phyloP scores from a whole-genome alignment of 2,888 invertebrate species.

The Siphonodentalium dalli region DNA sequence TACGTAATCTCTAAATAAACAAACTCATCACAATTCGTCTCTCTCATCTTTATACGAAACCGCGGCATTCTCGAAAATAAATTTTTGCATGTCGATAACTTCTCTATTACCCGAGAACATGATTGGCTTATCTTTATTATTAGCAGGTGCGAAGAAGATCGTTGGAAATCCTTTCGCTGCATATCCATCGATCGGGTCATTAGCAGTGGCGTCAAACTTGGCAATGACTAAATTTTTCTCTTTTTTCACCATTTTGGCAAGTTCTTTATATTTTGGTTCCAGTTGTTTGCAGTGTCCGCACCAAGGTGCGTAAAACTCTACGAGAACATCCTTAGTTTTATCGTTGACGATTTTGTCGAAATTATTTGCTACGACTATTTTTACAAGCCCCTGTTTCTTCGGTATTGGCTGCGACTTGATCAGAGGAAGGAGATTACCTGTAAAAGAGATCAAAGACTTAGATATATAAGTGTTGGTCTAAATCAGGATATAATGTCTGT shows the following conservation, averaged over 20 bases:
- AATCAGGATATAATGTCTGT: too few relatives aligned
- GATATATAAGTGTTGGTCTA: too few relatives aligned
- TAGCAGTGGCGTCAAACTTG: slow-evolving; percentile 67
- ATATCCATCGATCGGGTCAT: slow-evolving; percentile 66
- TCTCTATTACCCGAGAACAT: slow-evolving; percentile 60
- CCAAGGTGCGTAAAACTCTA: slow-evolving; percentile 72
- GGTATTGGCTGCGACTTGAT: slow-evolving; percentile 69
- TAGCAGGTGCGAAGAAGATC: slow-evolving; percentile 65
- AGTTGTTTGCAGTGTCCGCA: slow-evolving; percentile 71
- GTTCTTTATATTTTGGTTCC: slow-evolving; percentile 67
- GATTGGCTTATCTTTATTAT: slow-evolving; percentile 61
- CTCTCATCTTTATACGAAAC: slow-evolving; percentile 43
- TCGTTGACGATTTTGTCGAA: slow-evolving; percentile 68
- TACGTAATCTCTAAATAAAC: too few relatives aligned
- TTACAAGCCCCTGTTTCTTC: slow-evolving; percentile 68
- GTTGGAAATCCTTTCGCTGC: slow-evolving; percentile 68
- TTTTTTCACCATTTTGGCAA: slow-evolving; percentile 59
- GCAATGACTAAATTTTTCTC: slow-evolving; percentile 60
- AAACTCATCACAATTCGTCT: slow-evolving; percentile 57
- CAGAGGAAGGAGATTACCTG: slow-evolving; percentile 66
- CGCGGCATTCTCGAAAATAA: slow-evolving; percentile 54
- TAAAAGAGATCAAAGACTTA: too few relatives aligned
- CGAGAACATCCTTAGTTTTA: slow-evolving; percentile 68
- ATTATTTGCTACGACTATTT: slow-evolving; percentile 68
- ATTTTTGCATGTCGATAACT: slow-evolving; percentile 57